phyloP scores from a whole-genome alignment of 1,140 invertebrate species.

The Ladona fulva region DNA sequence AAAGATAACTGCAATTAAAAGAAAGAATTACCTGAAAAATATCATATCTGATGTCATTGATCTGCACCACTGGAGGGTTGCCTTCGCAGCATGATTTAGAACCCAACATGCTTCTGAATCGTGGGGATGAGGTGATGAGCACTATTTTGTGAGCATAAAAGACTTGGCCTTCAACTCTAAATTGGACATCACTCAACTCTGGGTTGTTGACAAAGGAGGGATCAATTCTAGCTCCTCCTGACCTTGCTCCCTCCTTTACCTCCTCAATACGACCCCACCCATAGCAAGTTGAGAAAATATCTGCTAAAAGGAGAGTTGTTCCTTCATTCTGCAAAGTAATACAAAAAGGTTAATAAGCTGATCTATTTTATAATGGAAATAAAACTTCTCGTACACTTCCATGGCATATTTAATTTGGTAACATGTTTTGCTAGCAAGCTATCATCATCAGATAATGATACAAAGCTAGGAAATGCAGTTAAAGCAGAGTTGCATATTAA shows the following conservation, averaged over 20 bases:
- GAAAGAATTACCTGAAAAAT: conserved; percentile 67
- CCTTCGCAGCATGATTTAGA: conserved; percentile 60
- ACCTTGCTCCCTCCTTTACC: conserved; percentile 60
- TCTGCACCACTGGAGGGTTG: conserved; percentile 74
- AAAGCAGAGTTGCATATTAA: no score
- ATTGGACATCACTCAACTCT: conserved; percentile 82
- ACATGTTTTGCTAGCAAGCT: no score
- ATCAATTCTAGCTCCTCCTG: conserved; percentile 67
- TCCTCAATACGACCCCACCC: conserved; percentile 75
- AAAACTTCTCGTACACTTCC: no score
- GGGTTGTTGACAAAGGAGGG: conserved; percentile 89
- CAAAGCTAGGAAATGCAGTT: no score
- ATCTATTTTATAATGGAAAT: no score
- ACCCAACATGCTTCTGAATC: conserved; percentile 78
- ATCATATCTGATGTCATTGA: conserved; percentile 85
- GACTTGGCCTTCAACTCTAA: conserved; percentile 79
- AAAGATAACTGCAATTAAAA: no score
- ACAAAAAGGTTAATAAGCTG: no score
- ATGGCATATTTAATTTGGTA: no score
- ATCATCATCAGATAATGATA: no score
- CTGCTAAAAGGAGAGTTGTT: conserved; percentile 73
- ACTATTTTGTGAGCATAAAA: conserved; percentile 93
- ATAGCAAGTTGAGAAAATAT: conserved; percentile 82
- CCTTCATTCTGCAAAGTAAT: conserved; percentile 75
- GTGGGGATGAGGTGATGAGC: conserved; percentile 76